phyloP scores from a whole-genome alignment of 2,888 invertebrate species.

The Acanthosepion pharaonis region DNA sequence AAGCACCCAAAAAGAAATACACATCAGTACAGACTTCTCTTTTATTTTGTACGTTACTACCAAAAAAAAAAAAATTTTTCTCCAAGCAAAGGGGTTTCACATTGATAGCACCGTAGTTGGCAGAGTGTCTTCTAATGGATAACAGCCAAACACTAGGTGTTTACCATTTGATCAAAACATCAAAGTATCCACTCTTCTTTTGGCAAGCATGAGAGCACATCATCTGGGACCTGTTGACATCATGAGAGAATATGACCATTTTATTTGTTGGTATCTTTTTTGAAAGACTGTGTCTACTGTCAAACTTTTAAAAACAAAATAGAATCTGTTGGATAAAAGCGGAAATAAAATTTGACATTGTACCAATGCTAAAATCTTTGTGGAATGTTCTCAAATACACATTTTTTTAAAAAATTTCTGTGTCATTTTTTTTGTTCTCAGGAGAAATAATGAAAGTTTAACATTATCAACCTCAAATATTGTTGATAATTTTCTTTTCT shows the following conservation, averaged over 20 bases:
- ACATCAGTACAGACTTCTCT: background rate
- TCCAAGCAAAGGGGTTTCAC: background rate
- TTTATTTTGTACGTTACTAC: background rate
- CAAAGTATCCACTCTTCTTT: background rate
- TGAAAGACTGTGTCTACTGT: background rate
- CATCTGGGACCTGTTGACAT: slow-evolving; percentile 6
- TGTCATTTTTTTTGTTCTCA: no score
- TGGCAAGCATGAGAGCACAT: background rate
- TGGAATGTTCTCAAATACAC: no score
- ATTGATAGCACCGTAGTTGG: background rate
- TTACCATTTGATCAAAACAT: background rate
- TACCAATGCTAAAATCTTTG: no score
- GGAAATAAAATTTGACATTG: no score
- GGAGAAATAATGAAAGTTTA: no score
- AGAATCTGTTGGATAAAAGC: no score
- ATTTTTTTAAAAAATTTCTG: no score
- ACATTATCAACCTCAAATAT: no score
- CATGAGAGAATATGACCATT: background rate
- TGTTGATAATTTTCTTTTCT: no score
- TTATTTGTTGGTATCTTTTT: background rate
- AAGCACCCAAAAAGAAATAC: no score
- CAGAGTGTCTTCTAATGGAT: background rate
- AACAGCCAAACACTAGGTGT: background rate
- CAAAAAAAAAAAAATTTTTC: background rate
- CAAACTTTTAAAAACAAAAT: no score